A percentile compares a stretch with the other conserved stretches of the same genome.
These are phyloP conservation scores for Digitonthophagus gazella DNA, from an alignment of 2,888 invertebrate genomes.

Conservation along the genomic window DNA sequence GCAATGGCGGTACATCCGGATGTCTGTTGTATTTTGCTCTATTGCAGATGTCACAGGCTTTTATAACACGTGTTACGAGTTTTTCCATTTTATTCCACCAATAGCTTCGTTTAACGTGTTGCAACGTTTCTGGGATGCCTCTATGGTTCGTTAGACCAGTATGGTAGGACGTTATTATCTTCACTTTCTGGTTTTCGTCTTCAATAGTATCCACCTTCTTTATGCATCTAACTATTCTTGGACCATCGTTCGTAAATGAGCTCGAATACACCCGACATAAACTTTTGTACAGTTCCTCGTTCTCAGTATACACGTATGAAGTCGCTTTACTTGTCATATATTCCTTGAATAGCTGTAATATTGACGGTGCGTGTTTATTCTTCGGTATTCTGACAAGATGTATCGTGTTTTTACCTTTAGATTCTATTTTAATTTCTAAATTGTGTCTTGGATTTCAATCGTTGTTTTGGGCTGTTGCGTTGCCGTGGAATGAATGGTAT, in stretches of 20 bases:
- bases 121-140: conserved; percentile 7
- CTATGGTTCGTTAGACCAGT: conserved; percentile 7
- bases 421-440: conserved; percentile 8
- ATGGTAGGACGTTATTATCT: neutral
- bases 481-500: conserved; percentile 7
- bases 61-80: conserved; percentile 5
- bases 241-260: neutral
- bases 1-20: conserved; percentile 11
- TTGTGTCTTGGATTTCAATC: conserved; percentile 16
- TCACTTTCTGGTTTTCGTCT: neutral
- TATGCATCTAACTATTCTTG: conserved; percentile 5
- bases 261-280: too few relatives aligned
- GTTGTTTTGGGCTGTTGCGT: conserved; percentile 10
- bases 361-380: neutral
- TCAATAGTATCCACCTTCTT: conserved; percentile 8
- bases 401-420: neutral
- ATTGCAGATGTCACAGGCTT: conserved; percentile 14
- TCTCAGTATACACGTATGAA: neutral
- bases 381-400: conserved; percentile 11
- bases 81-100: conserved; percentile 13
- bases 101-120: neutral
- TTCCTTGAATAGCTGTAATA: neutral
- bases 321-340: conserved; percentile 3
- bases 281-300: conserved; percentile 1
- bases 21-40: conserved; percentile 13